phyloP scores from a whole-genome alignment of 2,888 invertebrate species.

The Agrotis ipsilon region DNA sequence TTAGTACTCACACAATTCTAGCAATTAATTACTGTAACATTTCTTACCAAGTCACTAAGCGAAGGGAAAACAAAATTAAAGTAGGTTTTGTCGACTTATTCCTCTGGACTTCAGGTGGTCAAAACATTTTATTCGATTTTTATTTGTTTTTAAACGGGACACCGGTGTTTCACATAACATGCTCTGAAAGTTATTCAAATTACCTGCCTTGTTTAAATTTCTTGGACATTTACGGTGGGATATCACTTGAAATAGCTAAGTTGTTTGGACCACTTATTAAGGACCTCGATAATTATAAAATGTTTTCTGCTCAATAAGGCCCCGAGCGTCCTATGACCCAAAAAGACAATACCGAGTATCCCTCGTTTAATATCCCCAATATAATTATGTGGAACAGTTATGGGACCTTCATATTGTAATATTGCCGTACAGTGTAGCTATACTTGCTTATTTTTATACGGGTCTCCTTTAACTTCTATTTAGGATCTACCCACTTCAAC shows the following conservation, averaged over 20 bases:
- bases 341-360: slow-evolving; percentile 53
- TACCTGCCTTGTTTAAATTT: background rate
- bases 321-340: slow-evolving; percentile 43
- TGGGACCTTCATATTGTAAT: slow-evolving; percentile 51
- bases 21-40: slow-evolving; percentile 1
- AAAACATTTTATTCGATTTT: background rate
- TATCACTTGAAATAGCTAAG: slow-evolving; percentile 1
- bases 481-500: slow-evolving; percentile 20
- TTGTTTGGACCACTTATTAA: slow-evolving; percentile 18
- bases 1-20: slow-evolving; percentile 7
- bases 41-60: background rate
- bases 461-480: slow-evolving; percentile 19
- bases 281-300: slow-evolving; percentile 54
- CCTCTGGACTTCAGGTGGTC: background rate
- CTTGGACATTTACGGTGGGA: background rate
- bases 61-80: slow-evolving; percentile 9
- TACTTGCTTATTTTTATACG: slow-evolving; percentile 40
- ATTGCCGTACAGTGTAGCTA: slow-evolving; percentile 32
- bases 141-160: slow-evolving; percentile 1
- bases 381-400: slow-evolving; percentile 55
- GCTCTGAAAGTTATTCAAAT: background rate
- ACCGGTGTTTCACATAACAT: background rate
- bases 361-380: slow-evolving; percentile 48
- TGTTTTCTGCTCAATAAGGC: slow-evolving; percentile 45
- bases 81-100: background rate